Evolutionary conservation across 2,113 vertebrate species (phyloP).

Genomic region (Heterochromis multidens): DNA sequence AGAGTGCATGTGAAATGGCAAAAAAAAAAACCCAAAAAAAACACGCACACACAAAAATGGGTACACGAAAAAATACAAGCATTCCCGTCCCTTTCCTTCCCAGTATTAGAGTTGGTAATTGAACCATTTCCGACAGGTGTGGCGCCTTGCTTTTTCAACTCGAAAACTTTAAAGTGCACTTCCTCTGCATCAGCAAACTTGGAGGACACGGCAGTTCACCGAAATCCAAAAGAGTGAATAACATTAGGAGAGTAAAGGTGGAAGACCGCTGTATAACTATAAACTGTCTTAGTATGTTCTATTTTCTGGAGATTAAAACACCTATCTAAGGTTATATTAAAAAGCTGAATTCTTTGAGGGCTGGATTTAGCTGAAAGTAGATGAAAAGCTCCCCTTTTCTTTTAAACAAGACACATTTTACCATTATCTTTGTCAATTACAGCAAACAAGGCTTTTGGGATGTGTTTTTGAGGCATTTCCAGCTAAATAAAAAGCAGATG

Average conservation of each 20-base stretch:
- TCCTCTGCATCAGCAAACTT: slow-evolving; percentile 54
- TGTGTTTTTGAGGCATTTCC: not conserved
- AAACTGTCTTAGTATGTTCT: not conserved
- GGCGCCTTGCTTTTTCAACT: slow-evolving; percentile 8
- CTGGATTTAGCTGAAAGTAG: rapidly evolving
- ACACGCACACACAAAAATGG: not conserved
- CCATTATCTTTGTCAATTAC: slow-evolving; percentile 3
- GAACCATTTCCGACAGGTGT: slow-evolving; percentile 45
- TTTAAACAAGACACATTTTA: slow-evolving; percentile 4
- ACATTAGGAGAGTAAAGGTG: slow-evolving; percentile 19
- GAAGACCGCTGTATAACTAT: not conserved
- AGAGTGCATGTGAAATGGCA: not conserved
- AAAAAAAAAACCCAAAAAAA: not conserved
- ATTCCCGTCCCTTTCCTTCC: slow-evolving; percentile 3
- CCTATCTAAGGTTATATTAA: not conserved
- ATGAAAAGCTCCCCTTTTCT: not conserved
- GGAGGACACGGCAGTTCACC: slow-evolving; percentile 1
- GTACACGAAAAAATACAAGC: not conserved
- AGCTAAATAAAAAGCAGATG: slow-evolving; percentile 25
- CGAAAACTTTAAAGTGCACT: slow-evolving; percentile 57
- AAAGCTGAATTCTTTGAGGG: not conserved
- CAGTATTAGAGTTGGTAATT: slow-evolving; percentile 49
- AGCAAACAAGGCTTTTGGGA: slow-evolving; percentile 21
- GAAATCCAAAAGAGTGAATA: slow-evolving; percentile 49
- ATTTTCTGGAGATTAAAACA: slow-evolving; percentile 20